A percentile compares a stretch with the other conserved stretches of the same genome.
Conservation (phyloP, 2,888 invertebrate genomes). For the Timandra comae region DNA sequence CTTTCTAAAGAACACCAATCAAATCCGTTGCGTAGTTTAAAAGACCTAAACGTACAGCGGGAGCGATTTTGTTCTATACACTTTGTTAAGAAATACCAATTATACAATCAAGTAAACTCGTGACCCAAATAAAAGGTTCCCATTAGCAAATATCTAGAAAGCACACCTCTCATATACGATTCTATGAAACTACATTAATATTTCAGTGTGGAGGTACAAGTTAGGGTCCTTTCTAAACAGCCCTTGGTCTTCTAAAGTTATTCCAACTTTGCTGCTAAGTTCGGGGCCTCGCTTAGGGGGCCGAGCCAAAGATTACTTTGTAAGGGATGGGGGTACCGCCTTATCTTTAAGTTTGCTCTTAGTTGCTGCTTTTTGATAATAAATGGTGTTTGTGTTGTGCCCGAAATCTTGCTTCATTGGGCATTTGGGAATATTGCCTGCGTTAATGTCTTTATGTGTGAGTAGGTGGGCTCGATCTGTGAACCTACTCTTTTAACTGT, state of each 20-base stretch:
- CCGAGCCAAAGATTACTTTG: constrained; percentile 66
- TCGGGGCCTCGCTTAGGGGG: constrained; percentile 51
- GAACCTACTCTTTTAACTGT: no score
- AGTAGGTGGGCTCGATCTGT: no score
- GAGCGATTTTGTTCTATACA: no score
- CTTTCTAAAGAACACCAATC: no score
- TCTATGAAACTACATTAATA: constrained; percentile 75
- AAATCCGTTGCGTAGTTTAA: no score
- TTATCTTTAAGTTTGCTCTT: constrained; percentile 58
- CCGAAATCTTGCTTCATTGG: constrained; percentile 21
- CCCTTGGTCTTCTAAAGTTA: constrained; percentile 76
- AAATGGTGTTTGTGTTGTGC: constrained; percentile 29
- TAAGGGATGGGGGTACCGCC: constrained; percentile 45
- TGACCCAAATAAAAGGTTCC: constrained; percentile 15
- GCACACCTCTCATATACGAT: constrained; percentile 66
- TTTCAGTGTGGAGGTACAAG: constrained; percentile 58
- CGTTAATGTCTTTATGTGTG: no score
- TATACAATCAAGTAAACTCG: no score
- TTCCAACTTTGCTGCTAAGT: constrained; percentile 67
- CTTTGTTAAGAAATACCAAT: no score
- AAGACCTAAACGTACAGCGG: no score
- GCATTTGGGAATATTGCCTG: constrained; percentile 9
- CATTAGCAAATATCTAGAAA: constrained; percentile 53
- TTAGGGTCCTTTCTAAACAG: constrained; percentile 75
- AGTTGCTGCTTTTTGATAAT: constrained; percentile 49